Evolutionary conservation across 2,113 vertebrate genomes (phyloP).

Genomic region (Boulengeromyrus knoepffleri): DNA sequence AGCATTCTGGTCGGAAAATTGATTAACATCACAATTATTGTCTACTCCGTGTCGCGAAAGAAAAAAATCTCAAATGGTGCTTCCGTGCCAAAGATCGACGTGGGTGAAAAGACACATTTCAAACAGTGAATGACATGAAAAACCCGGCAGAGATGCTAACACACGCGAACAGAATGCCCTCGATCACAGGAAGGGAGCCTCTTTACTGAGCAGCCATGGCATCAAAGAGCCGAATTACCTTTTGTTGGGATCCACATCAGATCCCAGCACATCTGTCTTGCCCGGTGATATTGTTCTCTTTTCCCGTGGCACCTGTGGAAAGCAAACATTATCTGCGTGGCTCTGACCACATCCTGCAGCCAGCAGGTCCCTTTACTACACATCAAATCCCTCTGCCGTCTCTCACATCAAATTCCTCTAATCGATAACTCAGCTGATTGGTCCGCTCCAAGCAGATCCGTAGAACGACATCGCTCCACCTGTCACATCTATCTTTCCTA

Average conservation of each 20-base stretch:
- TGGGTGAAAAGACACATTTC: not conserved
- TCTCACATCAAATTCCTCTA: not conserved
- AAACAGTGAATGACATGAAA: not conserved
- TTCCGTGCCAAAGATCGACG: not conserved
- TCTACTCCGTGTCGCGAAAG: not conserved
- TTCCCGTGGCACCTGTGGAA: conserved; percentile 83
- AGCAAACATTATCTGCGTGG: conserved; percentile 61
- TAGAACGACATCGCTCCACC: not conserved
- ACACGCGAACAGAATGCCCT: not conserved
- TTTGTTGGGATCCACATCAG: conserved; percentile 92
- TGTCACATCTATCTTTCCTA: not conserved
- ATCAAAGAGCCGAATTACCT: conserved; percentile 59
- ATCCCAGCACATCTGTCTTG: conserved; percentile 80
- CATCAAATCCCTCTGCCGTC: not conserved
- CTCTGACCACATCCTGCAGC: conserved; percentile 53
- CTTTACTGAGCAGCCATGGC: conserved; percentile 9
- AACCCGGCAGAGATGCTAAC: not conserved
- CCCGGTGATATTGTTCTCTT: conserved; percentile 75
- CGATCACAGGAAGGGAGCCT: not conserved
- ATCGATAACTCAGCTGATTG: not conserved
- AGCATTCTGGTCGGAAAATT: not conserved
- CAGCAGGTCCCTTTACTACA: not conserved
- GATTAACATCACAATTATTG: not conserved
- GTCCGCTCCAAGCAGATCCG: not conserved
- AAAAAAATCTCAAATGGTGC: not conserved